phyloP scores from a whole-genome alignment of 2,113 vertebrate genomes.

The Nansenia antarctica region DNA sequence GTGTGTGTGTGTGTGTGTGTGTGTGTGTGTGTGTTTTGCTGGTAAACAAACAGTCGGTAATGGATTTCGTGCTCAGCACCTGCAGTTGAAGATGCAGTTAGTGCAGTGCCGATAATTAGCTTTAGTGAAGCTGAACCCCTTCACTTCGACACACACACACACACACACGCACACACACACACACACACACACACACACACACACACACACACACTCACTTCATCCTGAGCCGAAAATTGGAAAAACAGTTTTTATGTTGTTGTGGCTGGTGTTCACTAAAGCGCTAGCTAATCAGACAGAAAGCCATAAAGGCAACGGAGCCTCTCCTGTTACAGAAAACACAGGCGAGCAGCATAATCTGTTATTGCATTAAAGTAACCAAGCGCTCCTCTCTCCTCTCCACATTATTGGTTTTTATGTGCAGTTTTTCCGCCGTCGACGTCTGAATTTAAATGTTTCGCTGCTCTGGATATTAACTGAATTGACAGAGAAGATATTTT shows the following conservation, averaged over 20 bases:
- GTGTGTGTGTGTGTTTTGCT: constrained; percentile 13
- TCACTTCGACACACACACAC: constrained; percentile 48
- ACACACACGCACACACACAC: constrained; percentile 36
- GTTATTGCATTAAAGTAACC: too few species aligned
- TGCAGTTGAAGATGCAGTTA: neutral
- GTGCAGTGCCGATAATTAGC: neutral
- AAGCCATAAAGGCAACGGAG: constrained; percentile 26
- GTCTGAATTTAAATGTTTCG: too few species aligned
- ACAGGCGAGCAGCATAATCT: neutral
- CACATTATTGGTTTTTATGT: too few species aligned
- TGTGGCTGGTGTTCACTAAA: constrained; percentile 36
- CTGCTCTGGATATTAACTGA: too few species aligned
- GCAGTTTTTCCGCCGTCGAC: too few species aligned
- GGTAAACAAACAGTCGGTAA: constrained; percentile 13
- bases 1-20: constrained; percentile 20
- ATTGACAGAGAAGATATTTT: too few species aligned
- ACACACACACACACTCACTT: constrained; percentile 37
- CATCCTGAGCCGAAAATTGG: constrained; percentile 17
- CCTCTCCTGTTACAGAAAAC: constrained; percentile 4
- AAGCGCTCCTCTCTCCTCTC: too few species aligned
- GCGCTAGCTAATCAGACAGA: constrained; percentile 30
- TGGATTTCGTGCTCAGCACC: constrained; percentile 47
- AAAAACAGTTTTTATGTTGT: constrained; percentile 12
- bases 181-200: constrained; percentile 36
- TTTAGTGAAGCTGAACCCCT: too few species aligned